Evolutionary conservation across 2,888 invertebrate genomes (phyloP).

Genomic region (Xylocampa areola): DNA sequence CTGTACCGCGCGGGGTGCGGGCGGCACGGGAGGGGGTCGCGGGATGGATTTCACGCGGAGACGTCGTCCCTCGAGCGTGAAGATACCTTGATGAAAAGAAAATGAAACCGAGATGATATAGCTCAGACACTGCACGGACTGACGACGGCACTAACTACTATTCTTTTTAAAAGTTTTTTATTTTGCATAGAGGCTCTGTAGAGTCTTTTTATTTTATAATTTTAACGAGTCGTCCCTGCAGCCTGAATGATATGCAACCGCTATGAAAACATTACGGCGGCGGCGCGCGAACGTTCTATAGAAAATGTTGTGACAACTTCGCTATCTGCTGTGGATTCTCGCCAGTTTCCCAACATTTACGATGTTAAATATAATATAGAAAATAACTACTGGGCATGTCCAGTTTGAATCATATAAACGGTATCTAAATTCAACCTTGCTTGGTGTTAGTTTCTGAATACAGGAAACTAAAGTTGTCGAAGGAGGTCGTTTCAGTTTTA

Average conservation of each 20-base stretch:
- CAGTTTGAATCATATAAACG: neutral
- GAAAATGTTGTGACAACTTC: constrained; percentile 17
- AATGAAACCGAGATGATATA: constrained; percentile 75
- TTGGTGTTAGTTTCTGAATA: neutral
- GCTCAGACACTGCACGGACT: constrained; percentile 48
- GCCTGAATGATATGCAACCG: constrained; percentile 24
- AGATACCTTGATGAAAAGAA: constrained; percentile 84
- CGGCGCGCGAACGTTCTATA: constrained; percentile 1
- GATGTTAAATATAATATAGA: constrained; percentile 2
- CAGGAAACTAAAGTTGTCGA: neutral
- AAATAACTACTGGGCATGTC: neutral
- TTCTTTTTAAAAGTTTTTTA: constrained; percentile 31
- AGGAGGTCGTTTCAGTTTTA: neutral
- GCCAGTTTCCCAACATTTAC: constrained; percentile 8
- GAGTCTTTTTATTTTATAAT: constrained; percentile 55
- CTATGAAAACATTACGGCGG: constrained; percentile 1
- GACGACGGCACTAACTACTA: constrained; percentile 15
- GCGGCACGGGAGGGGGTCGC: constrained; percentile 13
- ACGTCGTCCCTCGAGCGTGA: constrained; percentile 75
- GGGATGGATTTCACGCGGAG: constrained; percentile 57
- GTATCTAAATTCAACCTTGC: neutral
- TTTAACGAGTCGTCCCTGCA: constrained; percentile 54
- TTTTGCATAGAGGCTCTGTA: constrained; percentile 33
- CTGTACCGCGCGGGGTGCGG: neutral
- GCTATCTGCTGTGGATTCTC: constrained; percentile 3